Conservation (phyloP, 1,140 invertebrate species). For the Parasteatoda tepidariorum region DNA sequence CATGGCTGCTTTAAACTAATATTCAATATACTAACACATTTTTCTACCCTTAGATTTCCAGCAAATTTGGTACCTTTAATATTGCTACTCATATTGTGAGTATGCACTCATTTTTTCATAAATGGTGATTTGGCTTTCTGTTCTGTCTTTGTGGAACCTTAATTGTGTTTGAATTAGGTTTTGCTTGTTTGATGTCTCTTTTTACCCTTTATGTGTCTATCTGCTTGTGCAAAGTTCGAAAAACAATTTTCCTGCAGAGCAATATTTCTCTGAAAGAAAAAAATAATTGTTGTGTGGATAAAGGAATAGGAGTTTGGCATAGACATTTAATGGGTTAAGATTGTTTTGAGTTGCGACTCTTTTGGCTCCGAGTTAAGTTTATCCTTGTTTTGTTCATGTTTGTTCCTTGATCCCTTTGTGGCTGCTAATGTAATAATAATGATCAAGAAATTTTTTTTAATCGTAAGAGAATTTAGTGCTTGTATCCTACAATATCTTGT, state of each 20-base stretch:
- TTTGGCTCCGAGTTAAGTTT: no score
- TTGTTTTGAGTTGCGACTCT: no score
- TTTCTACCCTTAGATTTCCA: constrained; percentile 56
- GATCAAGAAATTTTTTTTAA: no score
- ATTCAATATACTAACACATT: constrained; percentile 43
- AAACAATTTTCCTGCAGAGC: background rate
- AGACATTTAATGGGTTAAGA: no score
- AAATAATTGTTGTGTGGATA: no score
- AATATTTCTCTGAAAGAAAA: background rate
- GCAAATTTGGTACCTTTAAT: constrained; percentile 38
- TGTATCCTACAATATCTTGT: no score
- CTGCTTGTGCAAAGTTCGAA: background rate
- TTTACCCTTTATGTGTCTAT: background rate
- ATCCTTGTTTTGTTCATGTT: no score
- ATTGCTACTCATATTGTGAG: constrained; percentile 59
- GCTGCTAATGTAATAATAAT: no score
- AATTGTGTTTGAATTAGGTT: background rate
- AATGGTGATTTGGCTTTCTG: constrained; percentile 28
- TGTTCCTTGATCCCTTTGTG: no score
- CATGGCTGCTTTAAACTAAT: background rate
- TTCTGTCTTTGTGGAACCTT: constrained; percentile 1
- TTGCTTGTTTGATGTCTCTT: background rate
- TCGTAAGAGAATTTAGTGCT: no score
- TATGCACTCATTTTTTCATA: constrained; percentile 54
- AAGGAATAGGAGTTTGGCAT: no score